These are phyloP conservation scores for Galeopterus variegatus DNA, from an alignment of 2,113 vertebrate genomes.

Conservation along the genomic window DNA sequence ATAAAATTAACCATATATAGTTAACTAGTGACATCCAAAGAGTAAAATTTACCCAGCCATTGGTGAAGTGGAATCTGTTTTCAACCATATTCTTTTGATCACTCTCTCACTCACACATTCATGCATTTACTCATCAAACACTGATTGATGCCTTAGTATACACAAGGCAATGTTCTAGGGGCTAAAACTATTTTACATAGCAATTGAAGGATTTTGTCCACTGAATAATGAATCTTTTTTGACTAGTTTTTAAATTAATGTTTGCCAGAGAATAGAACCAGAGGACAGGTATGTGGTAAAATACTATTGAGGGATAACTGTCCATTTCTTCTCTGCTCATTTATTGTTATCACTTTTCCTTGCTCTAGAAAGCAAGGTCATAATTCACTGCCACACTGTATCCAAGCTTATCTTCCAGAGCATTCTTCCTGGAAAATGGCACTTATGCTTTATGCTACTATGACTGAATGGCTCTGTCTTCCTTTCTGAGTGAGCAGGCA, in stretches of 20 bases:
- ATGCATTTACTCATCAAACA: neutral
- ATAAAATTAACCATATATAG: neutral
- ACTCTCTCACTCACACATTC: neutral
- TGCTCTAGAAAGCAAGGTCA: slow-evolving; percentile 29
- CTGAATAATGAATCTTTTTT: slow-evolving; percentile 44
- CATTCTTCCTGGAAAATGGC: slow-evolving; percentile 83
- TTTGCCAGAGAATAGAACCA: neutral
- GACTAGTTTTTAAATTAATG: slow-evolving; percentile 48
- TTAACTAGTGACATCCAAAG: neutral
- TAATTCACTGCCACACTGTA: neutral
- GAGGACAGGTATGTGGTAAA: neutral
- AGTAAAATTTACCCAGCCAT: neutral
- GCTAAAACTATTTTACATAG: neutral
- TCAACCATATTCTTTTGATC: neutral
- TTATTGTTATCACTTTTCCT: neutral
- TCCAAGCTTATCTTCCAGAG: slow-evolving; percentile 68
- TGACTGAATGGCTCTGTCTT: slow-evolving; percentile 74
- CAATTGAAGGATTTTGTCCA: slow-evolving; percentile 40
- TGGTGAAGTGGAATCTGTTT: neutral
- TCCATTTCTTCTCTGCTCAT: slow-evolving; percentile 7
- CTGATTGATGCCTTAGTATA: neutral
- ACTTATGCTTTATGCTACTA: neutral
- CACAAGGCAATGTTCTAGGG: neutral
- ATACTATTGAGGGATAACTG: neutral
- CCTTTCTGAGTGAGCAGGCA: slow-evolving; percentile 37